Base-by-base conservation (phyloP, 2,888 invertebrate species). In the Merodon equestris region DNA sequence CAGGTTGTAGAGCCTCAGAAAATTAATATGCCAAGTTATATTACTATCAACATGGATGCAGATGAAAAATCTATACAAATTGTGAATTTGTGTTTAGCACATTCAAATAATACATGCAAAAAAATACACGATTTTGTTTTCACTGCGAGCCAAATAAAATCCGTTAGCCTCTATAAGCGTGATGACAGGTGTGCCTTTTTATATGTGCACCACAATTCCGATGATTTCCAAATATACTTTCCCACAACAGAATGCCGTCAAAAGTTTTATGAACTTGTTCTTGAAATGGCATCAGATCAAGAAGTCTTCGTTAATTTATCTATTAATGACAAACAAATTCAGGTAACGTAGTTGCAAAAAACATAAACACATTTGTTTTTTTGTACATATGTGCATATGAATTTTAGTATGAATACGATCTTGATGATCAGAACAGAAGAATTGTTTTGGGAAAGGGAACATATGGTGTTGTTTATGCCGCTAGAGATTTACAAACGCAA, bases 181-280 rank as follows among this genome's bases (percentile, higher is more conserved):
- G 99, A 99, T 88, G 96, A 97, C 86, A 92, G 98, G 14, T 98
- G 98, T 82, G 92, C 99, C 10, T 98, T 98, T 88, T 91, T 99
- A 0, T 99, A 99, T 89, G 99, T 99, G 38, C 96, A 97, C 88
- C 96, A 98, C 88, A 98, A 99, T 88, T 98, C 98, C 0, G 98
- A 98, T 86, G 98, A 99, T 90, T 99, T 99, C 90, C 98, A 99
- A 92, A 97, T 99, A 90, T 98, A 95, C 89, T 94, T 99, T 84
- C 97, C 99, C 0, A 98, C 98, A 1, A 93, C 94, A 81, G 91
- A 92, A 48, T 96, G 95, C 87, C 92, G 96, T 73, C 93, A 96
- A 86, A 91, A 94, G 74, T 94, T 98, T 84, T 95, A 96, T 87
- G 94, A 96, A 83, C 90, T 96, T 48, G 92, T 98, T 61, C 90